phyloP scores from a whole-genome alignment of 2,888 invertebrate genomes.

The Tuberolachnus salignus region DNA sequence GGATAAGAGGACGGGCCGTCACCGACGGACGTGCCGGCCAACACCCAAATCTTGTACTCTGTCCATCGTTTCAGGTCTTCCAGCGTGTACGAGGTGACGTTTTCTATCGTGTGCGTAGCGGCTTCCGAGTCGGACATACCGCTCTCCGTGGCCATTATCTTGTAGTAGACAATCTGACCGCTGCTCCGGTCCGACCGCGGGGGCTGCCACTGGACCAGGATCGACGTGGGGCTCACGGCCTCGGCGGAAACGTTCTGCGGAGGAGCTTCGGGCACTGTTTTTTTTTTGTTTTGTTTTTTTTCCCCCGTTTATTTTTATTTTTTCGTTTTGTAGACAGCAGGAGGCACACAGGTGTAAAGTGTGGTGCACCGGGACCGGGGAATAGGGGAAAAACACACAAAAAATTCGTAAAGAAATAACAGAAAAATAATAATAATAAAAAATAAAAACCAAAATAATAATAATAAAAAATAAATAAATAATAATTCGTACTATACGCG shows the following conservation, averaged over 20 bases:
- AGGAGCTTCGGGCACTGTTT: conserved; percentile 92
- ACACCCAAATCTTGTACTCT: conserved; percentile 94
- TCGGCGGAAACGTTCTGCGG: conserved; percentile 91
- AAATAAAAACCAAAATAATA: conserved; percentile 57
- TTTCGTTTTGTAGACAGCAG: too few relatives aligned
- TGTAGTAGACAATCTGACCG: conserved; percentile 93
- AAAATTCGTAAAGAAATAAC: conserved; percentile 58
- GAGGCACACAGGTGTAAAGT: conserved; percentile 69
- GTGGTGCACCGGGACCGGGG: conserved; percentile 64
- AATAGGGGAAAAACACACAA: conserved; percentile 55
- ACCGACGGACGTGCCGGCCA: conserved; percentile 94
- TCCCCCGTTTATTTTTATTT: too few relatives aligned
- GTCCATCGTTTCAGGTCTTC: conserved; percentile 94
- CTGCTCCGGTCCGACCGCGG: conserved; percentile 89
- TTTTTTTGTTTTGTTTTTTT: too few relatives aligned
- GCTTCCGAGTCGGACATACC: conserved; percentile 85
- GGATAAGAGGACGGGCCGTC: conserved; percentile 93
- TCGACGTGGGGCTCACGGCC: conserved; percentile 86
- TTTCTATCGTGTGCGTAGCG: conserved; percentile 75
- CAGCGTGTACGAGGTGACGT: conserved; percentile 79
- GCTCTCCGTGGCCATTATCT: conserved; percentile 86
- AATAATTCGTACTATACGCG: too few relatives aligned
- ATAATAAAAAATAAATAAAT: conserved; percentile 41
- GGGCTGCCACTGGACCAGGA: conserved; percentile 90
- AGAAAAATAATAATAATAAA: conserved; percentile 58